These are phyloP conservation scores for Catocala fraxini DNA, from an alignment of 2,888 invertebrate genomes.

Conservation along the genomic window DNA sequence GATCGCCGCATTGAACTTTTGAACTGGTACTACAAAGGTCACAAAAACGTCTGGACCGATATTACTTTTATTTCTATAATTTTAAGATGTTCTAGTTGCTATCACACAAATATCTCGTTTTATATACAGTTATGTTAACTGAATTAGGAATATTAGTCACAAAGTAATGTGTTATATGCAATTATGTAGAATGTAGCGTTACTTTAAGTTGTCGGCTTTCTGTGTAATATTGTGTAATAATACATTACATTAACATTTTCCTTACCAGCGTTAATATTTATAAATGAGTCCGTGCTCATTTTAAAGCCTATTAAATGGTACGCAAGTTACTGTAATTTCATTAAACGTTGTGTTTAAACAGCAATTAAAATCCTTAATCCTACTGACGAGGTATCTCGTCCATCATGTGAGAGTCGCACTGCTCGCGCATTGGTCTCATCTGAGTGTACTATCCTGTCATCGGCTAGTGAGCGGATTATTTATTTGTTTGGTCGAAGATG, in stretches of 20 bases:
- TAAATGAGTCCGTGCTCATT: constrained; percentile 36
- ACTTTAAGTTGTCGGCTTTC: constrained; percentile 30
- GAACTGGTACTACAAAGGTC: constrained; percentile 26
- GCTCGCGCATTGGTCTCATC: constrained; percentile 45
- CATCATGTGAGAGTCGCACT: constrained; percentile 30
- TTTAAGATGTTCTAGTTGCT: not conserved
- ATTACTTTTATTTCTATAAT: too few species aligned
- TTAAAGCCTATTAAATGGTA: constrained; percentile 22
- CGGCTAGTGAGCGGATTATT: constrained; percentile 70
- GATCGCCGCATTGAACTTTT: constrained; percentile 25
- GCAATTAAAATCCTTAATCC: constrained; percentile 42
- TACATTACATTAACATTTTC: too few species aligned
- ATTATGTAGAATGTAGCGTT: constrained; percentile 41
- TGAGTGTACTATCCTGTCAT: constrained; percentile 66
- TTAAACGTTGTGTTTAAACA: constrained; percentile 35
- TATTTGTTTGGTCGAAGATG: constrained; percentile 75
- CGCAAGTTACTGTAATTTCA: constrained; percentile 34
- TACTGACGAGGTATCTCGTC: constrained; percentile 33
- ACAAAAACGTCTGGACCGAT: constrained; percentile 9
- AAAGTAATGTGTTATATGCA: constrained; percentile 23
- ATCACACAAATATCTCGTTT: not conserved
- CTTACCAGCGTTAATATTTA: constrained; percentile 36
- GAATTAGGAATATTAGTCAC: constrained; percentile 6
- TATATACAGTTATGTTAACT: not conserved
- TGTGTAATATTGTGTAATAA: constrained; percentile 32